These are phyloP conservation scores for Andricus grossulariae DNA, from an alignment of 1,140 invertebrate species.

Conservation along the genomic window DNA sequence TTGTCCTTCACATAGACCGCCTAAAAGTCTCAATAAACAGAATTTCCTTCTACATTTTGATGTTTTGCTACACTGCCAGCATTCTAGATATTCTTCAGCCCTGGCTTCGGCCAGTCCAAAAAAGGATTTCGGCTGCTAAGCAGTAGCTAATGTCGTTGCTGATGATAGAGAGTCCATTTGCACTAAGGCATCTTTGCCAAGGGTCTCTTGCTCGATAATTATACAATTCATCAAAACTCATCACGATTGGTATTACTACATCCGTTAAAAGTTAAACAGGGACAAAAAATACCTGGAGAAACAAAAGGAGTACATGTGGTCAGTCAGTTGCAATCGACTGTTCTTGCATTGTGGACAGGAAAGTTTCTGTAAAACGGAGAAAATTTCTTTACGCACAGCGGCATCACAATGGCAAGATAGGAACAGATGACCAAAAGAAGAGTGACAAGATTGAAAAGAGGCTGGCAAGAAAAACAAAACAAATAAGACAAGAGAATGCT, in stretches of 20 bases:
- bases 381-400: neutral
- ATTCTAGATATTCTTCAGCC: too few species aligned
- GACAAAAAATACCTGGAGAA: neutral
- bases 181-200: neutral
- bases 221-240: neutral
- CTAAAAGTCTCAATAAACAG: neutral
- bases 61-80: neutral
- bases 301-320: neutral
- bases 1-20: neutral
- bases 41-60: neutral
- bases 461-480: neutral
- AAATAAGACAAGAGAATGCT: neutral
- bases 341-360: neutral
- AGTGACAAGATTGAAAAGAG: neutral
- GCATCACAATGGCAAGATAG: too few species aligned
- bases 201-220: neutral
- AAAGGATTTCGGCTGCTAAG: neutral
- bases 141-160: neutral
- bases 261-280: neutral
- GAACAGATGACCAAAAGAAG: too few species aligned
- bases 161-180: too few species aligned
- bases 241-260: neutral
- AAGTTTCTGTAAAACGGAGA: neutral
- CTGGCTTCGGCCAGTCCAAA: neutral
- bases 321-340: neutral